phyloP scores from a whole-genome alignment of 2,113 vertebrate species.

The Pseudorectes ferrugineus region DNA sequence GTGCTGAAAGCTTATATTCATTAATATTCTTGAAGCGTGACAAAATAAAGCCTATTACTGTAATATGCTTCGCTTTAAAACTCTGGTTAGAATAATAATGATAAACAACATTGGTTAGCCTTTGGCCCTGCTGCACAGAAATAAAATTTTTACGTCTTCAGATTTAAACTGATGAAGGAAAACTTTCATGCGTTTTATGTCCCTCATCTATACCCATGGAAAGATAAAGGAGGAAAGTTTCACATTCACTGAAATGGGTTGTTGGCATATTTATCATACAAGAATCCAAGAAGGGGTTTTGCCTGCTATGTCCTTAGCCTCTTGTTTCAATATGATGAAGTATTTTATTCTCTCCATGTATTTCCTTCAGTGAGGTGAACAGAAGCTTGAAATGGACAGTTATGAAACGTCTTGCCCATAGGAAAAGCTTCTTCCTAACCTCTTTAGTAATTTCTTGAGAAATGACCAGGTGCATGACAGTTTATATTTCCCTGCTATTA shows the following conservation, averaged over 20 bases:
- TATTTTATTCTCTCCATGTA: not conserved
- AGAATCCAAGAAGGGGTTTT: not conserved
- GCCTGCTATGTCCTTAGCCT: not conserved
- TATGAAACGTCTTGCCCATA: not conserved
- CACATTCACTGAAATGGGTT: not conserved
- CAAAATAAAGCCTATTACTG: constrained; percentile 35
- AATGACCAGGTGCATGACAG: not conserved
- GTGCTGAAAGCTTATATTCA: not conserved
- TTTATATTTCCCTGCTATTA: constrained; percentile 6
- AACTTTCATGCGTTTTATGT: not conserved
- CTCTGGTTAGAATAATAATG: constrained; percentile 6
- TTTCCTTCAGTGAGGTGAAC: not conserved
- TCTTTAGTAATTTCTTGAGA: constrained; percentile 6
- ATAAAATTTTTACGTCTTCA: not conserved
- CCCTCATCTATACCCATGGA: not conserved
- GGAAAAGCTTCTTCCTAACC: not conserved
- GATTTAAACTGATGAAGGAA: not conserved
- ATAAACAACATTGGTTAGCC: constrained; percentile 1
- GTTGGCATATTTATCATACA: not conserved
- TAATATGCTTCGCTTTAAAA: constrained; percentile 8
- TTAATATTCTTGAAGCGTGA: constrained; percentile 37
- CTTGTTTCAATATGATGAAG: not conserved
- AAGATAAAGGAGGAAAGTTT: not conserved
- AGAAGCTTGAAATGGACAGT: not conserved
- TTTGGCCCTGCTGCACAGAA: not conserved